A percentile compares a stretch with the other conserved stretches of the same genome.
Conservation (phyloP, 2,797 vertebrate genomes). For the Pangasius larnaudii region DNA sequence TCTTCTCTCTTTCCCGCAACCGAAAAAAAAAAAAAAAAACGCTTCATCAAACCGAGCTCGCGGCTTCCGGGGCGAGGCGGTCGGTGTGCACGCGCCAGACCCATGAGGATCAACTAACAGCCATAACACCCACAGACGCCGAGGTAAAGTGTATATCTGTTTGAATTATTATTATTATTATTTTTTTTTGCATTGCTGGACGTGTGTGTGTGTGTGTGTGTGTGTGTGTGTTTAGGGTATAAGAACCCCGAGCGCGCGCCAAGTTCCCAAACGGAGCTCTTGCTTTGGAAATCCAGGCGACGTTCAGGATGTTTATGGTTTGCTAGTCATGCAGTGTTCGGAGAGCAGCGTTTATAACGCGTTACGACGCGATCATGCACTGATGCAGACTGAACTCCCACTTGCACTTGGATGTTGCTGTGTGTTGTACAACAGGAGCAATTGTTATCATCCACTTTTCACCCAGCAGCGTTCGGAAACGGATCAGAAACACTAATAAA, state of each 20-base stretch:
- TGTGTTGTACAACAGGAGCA: neutral
- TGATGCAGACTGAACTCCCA: neutral
- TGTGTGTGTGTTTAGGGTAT: neutral
- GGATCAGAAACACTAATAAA: neutral
- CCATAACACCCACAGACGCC: neutral
- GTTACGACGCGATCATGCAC: neutral
- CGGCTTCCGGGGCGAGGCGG: slow-evolving; percentile 27
- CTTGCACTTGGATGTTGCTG: neutral
- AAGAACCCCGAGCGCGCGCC: neutral
- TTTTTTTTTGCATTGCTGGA: neutral
- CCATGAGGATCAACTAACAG: neutral
- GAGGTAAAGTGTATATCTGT: slow-evolving; percentile 24
- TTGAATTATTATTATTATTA: neutral
- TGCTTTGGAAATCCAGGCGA: neutral
- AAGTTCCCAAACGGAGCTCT: neutral
- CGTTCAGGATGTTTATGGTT: neutral
- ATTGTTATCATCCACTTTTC: neutral
- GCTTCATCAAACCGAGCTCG: slow-evolving; percentile 57
- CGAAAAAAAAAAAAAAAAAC: neutral
- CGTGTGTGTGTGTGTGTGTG: slow-evolving; percentile 21
- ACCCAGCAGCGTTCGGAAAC: neutral
- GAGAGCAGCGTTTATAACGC: neutral
- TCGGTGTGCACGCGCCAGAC: slow-evolving; percentile 1
- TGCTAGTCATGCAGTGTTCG: neutral
- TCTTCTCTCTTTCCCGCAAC: slow-evolving; percentile 29